These are phyloP conservation scores for Charanyca ferruginea DNA, from an alignment of 2,888 invertebrate genomes.

Conservation along the genomic window DNA sequence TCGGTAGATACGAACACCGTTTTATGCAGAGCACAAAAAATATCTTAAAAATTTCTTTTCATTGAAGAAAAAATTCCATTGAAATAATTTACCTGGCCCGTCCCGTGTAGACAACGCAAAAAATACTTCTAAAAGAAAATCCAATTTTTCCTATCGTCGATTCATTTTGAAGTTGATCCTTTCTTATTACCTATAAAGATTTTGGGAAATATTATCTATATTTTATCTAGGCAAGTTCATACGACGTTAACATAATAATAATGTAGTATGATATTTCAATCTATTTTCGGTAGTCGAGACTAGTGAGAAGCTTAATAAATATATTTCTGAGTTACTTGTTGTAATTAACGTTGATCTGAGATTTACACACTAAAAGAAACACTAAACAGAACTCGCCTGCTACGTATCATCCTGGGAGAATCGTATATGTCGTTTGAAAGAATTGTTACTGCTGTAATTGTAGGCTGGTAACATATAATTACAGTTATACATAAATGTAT, in stretches of 20 bases:
- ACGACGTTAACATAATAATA: slow-evolving; percentile 6
- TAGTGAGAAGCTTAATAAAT: background rate
- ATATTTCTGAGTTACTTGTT: slow-evolving; percentile 9
- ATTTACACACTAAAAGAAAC: slow-evolving; percentile 25
- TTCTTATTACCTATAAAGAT: slow-evolving; percentile 33
- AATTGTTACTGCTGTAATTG: slow-evolving; percentile 49
- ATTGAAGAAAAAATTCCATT: slow-evolving; percentile 54
- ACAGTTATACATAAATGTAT: slow-evolving; percentile 26
- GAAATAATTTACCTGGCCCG: slow-evolving; percentile 60
- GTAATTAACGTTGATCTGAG: slow-evolving; percentile 6
- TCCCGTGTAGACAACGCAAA: slow-evolving; percentile 60
- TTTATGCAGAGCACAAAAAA: slow-evolving; percentile 43
- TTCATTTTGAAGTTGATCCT: slow-evolving; percentile 70
- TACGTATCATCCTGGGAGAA: slow-evolving; percentile 39
- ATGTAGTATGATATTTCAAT: slow-evolving; percentile 18
- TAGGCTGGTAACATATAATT: slow-evolving; percentile 36
- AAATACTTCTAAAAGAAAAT: slow-evolving; percentile 65
- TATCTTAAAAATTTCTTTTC: slow-evolving; percentile 51
- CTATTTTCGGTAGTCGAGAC: slow-evolving; percentile 1
- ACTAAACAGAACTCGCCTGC: slow-evolving; percentile 16
- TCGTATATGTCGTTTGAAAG: slow-evolving; percentile 39
- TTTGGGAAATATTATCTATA: slow-evolving; percentile 42
- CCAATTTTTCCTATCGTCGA: slow-evolving; percentile 69
- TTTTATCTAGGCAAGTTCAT: slow-evolving; percentile 8
- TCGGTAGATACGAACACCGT: slow-evolving; percentile 36